A percentile compares a stretch with the other conserved stretches of the same genome.
Conservation (phyloP, 2,888 invertebrate species). For the Notocelia uddmanniana region DNA sequence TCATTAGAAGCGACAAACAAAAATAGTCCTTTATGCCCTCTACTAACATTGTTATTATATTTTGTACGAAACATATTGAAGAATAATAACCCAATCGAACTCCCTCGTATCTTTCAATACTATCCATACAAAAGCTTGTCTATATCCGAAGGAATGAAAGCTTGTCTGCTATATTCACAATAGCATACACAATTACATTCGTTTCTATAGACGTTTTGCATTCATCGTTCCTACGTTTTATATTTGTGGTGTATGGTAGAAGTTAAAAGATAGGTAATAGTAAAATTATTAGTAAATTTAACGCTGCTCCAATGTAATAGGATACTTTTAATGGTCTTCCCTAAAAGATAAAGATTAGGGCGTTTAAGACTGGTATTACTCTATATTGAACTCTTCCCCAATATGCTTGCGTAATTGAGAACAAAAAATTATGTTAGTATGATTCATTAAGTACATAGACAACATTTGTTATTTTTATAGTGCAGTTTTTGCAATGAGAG, state of each 20-base stretch:
- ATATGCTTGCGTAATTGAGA: too few relatives aligned
- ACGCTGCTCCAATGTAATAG: too few relatives aligned
- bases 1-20: neutral
- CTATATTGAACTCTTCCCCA: too few relatives aligned
- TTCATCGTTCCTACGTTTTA: conserved; percentile 54
- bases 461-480: too few relatives aligned
- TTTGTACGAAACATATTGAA: neutral
- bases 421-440: too few relatives aligned
- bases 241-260: conserved; percentile 26
- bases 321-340: too few relatives aligned
- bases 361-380: too few relatives aligned
- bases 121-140: conserved; percentile 1
- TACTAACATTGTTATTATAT: neutral
- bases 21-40: neutral
- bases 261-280: conserved; percentile 6
- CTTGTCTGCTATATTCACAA: conserved; percentile 48
- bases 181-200: conserved; percentile 64
- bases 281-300: too few relatives aligned
- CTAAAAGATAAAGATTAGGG: too few relatives aligned
- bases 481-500: too few relatives aligned
- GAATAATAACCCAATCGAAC: conserved; percentile 3
- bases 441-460: too few relatives aligned
- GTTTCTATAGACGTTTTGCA: conserved; percentile 61
- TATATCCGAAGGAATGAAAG: conserved; percentile 12
- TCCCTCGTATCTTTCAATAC: neutral